A percentile compares a stretch with the other conserved stretches of the same genome.
Evolutionary conservation across 2,113 vertebrate genomes (phyloP).

Genomic region (Eira barbara): DNA sequence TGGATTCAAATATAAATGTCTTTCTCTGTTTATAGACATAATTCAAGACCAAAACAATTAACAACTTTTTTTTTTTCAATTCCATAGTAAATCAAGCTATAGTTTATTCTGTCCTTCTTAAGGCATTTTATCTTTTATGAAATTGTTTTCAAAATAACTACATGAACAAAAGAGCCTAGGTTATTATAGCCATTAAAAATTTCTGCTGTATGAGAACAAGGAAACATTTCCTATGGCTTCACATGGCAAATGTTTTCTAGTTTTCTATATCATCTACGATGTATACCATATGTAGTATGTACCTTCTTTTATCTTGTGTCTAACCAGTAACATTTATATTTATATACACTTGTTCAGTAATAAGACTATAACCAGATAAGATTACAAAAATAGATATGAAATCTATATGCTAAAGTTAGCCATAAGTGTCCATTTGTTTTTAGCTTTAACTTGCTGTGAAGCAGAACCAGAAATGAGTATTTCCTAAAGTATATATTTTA

Average conservation of each 20-base stretch:
- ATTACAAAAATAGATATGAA: constrained; percentile 9
- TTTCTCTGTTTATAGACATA: constrained; percentile 12
- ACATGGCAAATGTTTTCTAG: neutral
- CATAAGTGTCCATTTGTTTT: neutral
- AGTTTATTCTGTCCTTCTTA: neutral
- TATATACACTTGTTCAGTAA: neutral
- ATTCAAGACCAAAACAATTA: constrained; percentile 16
- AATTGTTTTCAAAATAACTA: neutral
- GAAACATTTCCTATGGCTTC: neutral
- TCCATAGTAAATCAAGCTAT: neutral
- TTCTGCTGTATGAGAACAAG: neutral
- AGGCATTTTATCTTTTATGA: neutral
- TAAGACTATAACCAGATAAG: neutral
- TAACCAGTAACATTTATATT: neutral
- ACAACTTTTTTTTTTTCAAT: neutral
- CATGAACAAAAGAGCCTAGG: neutral
- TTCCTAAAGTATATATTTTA: neutral
- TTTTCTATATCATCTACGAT: neutral
- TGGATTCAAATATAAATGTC: neutral
- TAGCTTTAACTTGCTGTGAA: neutral
- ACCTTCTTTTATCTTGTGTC: neutral
- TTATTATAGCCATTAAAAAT: neutral
- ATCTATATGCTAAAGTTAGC: neutral
- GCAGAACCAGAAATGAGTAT: constrained; percentile 16
- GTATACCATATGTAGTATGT: neutral